Conservation (phyloP, 2,888 invertebrate genomes). For the Cancer borealis region DNA sequence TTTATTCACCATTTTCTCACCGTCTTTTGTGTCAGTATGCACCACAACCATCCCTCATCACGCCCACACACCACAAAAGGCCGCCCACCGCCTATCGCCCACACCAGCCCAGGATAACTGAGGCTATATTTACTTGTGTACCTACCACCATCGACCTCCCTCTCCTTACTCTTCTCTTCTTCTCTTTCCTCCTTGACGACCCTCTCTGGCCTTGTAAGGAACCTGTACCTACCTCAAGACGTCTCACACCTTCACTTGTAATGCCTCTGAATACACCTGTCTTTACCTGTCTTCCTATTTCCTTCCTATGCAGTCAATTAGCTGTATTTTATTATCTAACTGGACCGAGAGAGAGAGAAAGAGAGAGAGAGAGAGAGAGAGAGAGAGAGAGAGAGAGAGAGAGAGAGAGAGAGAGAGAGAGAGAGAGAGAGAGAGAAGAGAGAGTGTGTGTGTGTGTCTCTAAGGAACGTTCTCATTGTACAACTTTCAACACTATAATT, state of each 20-base stretch:
- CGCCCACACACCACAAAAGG: not conserved
- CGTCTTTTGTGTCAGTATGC: not conserved
- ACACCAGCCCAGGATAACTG: not conserved
- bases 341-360: not conserved
- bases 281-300: not conserved
- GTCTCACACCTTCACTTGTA: not conserved
- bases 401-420: constrained; percentile 28
- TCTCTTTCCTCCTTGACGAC: not conserved
- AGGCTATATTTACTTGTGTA: not conserved
- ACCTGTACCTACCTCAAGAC: not conserved
- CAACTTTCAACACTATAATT: too few species aligned
- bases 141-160: not conserved
- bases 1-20: not conserved
- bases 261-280: not conserved
- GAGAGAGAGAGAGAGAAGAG: not conserved
- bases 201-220: not conserved
- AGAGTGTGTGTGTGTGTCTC: too few species aligned
- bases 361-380: constrained; percentile 28
- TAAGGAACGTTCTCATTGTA: too few species aligned
- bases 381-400: constrained; percentile 28
- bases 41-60: not conserved
- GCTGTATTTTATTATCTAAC: too few species aligned
- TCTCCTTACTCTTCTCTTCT: not conserved
- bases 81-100: not conserved
- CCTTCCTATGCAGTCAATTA: too few species aligned